These are phyloP conservation scores for Mellivora capensis DNA, from an alignment of 2,113 vertebrate genomes.

Conservation along the genomic window DNA sequence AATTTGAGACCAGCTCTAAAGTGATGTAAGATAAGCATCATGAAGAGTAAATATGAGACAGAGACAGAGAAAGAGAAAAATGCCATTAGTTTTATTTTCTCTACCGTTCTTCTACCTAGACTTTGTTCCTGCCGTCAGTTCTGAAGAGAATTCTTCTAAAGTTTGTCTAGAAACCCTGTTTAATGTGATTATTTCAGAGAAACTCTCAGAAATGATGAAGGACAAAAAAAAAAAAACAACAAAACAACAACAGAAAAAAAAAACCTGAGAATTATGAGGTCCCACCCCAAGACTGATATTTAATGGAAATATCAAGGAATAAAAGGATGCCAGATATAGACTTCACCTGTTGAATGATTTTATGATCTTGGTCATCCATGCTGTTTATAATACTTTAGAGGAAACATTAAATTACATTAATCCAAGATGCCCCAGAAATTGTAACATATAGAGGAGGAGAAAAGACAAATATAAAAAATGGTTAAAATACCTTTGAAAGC, in stretches of 20 bases:
- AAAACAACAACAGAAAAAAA: too few species aligned
- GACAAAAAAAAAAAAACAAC: too few species aligned
- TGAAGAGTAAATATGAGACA: neutral
- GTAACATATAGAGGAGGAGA: neutral
- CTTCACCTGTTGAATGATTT: neutral
- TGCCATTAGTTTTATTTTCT: neutral
- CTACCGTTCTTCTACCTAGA: neutral
- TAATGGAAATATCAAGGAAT: neutral
- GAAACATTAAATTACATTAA: neutral
- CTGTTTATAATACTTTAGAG: neutral
- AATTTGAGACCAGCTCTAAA: neutral
- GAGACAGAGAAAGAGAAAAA: neutral
- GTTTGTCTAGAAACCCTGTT: neutral
- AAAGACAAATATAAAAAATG: neutral
- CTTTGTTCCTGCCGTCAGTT: neutral
- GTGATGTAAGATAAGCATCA: neutral
- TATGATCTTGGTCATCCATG: neutral
- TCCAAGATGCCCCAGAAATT: neutral
- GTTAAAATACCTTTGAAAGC: neutral
- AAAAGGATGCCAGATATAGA: neutral
- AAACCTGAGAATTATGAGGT: neutral
- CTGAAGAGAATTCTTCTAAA: neutral
- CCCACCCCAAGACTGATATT: fast-evolving
- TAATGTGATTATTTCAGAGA: neutral
- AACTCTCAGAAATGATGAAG: neutral